Evolutionary conservation across 2,888 invertebrate species (phyloP), one percentile per base, ranked within the genome.

Genomic region (Euplexia lucipara): DNA sequence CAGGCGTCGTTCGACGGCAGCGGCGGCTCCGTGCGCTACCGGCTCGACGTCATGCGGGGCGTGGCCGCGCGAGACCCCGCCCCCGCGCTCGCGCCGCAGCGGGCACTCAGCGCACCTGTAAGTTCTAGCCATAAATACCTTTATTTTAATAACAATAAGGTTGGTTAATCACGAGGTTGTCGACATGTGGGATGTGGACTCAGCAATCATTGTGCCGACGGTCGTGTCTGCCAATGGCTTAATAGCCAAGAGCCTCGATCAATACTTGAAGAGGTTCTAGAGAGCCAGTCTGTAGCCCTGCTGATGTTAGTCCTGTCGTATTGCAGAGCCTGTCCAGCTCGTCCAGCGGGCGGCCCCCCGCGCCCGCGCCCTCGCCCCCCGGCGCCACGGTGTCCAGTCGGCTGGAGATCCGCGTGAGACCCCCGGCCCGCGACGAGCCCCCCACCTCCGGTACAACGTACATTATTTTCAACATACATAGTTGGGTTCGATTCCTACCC

Each of bases 1-100:
- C 98, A 98, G 90, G 98, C 98, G 47, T 97, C 98, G 44, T 98
- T 98, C 92, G 98, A 98, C 90, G 97, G 98, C 89, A 96, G 87
- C 52, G 93, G 97, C 85, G 97, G 97, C 86, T 83, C 88, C n/a
- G 88, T 92, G 53, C 88, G 90, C 3, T 98, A 98, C 93, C 96
- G 97, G 62, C 97, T 98, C 76, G 98, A 98, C 86, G 62, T 86
- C 70, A 74, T 81, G 83, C 70, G 86, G 76, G 78, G 84, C 51
- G 77, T 84, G 57, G 63, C 80, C 52, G 41, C 84, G 47, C 12
- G 83, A 0, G 26, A 26, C 26, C 66, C 77, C 45, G 44, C 54
- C 12, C 22, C 8, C 30, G 30, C 35, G 7, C 56, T 54, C 26
- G 65, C 64, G 32, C 67, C 75, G 9, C 65, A 65, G 3, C 62